Percentiles rank a stretch among this genome's conserved stretches.
Evolutionary conservation across 2,113 vertebrate genomes (phyloP).

Genomic region (Gallinago undulata): DNA sequence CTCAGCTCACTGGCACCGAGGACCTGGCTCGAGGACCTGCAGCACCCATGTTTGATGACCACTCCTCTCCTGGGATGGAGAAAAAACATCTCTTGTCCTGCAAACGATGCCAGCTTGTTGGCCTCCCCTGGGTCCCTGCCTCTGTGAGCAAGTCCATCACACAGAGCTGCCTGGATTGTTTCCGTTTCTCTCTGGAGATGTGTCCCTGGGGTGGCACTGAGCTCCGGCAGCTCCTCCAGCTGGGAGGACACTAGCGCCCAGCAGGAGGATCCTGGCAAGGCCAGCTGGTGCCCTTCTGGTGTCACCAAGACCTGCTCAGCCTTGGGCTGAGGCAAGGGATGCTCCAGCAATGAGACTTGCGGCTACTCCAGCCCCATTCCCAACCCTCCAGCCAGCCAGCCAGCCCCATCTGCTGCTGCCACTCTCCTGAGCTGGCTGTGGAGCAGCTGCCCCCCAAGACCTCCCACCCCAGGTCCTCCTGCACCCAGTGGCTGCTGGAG

Average conservation of each 20-base stretch:
- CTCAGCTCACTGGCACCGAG: not conserved
- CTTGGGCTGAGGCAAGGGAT: not conserved
- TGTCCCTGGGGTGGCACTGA: not conserved
- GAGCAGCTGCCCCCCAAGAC: not conserved
- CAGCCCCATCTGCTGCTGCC: not conserved
- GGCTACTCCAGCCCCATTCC: not conserved
- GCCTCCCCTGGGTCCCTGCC: not conserved
- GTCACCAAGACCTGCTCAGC: not conserved
- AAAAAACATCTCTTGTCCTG: not conserved
- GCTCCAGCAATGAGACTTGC: not conserved
- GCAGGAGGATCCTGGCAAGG: not conserved
- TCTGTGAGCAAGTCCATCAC: not conserved
- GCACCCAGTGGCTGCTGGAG: not conserved
- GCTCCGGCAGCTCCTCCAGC: not conserved
- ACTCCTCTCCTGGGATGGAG: not conserved
- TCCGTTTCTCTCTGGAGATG: not conserved
- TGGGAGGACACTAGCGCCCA: rapidly evolving
- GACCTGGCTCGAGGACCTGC: not conserved
- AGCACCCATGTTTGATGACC: not conserved
- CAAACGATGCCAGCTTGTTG: not conserved
- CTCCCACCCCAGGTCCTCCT: not conserved
- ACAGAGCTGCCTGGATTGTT: not conserved
- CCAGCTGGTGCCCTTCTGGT: not conserved
- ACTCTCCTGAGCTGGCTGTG: not conserved
- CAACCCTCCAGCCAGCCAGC: not conserved